A percentile compares a stretch with the other conserved stretches of the same genome.
phyloP scores from a whole-genome alignment of 2,113 vertebrate species.

The Natator depressus region DNA sequence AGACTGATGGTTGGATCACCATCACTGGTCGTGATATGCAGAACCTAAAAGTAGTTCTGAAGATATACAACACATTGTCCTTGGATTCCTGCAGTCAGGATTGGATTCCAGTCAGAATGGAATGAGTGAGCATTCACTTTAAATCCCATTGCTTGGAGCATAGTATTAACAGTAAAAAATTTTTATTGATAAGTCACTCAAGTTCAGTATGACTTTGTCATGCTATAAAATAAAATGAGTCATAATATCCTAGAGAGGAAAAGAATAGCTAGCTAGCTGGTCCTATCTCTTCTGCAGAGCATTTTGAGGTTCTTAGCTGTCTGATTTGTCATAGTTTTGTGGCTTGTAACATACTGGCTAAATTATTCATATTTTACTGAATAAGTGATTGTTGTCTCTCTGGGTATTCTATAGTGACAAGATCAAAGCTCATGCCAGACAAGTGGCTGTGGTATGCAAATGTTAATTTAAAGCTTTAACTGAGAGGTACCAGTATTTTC shows the following conservation, averaged over 20 bases:
- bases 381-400: background rate
- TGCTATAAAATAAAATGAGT: too few relatives aligned
- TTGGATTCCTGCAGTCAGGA: background rate
- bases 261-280: fast-evolving
- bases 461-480: background rate
- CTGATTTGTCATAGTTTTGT: background rate
- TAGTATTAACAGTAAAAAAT: too few relatives aligned
- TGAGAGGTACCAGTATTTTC: fast-evolving
- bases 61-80: background rate
- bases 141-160: too few relatives aligned
- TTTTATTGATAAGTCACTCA: too few relatives aligned
- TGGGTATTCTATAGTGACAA: background rate
- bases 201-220: too few relatives aligned
- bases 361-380: background rate
- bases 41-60: background rate
- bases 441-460: too few relatives aligned
- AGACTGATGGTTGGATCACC: background rate
- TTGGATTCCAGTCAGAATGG: background rate
- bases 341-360: too few relatives aligned
- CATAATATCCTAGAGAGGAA: background rate
- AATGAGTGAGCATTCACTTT: background rate
- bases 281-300: background rate
- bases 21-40: background rate
- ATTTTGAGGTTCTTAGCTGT: background rate
- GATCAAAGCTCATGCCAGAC: background rate